Percentiles rank a stretch among this genome's conserved stretches.
These are phyloP conservation scores for Pangasius djambal DNA, from an alignment of 2,797 vertebrate genomes.

Conservation along the genomic window DNA sequence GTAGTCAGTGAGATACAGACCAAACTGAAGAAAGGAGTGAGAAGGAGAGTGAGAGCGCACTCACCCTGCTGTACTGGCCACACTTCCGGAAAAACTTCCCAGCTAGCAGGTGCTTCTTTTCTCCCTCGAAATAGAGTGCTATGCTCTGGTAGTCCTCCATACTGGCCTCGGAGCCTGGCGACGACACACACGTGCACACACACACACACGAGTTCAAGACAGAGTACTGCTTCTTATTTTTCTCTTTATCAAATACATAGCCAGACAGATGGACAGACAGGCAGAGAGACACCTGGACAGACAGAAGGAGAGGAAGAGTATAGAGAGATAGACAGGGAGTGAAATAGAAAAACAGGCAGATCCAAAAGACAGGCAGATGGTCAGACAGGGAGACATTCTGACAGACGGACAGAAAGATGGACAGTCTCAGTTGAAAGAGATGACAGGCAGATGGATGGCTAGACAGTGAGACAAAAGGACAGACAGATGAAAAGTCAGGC, in stretches of 20 bases:
- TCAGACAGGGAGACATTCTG: background rate
- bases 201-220: background rate
- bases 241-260: background rate
- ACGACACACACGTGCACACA: slow-evolving; percentile 7
- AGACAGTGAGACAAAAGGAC: background rate
- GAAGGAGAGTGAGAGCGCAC: background rate
- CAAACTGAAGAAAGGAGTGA: background rate
- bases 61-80: slow-evolving; percentile 89
- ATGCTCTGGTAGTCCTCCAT: slow-evolving; percentile 97
- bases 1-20: background rate
- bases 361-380: background rate
- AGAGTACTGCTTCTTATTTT: background rate
- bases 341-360: background rate
- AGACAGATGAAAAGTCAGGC: background rate
- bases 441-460: background rate
- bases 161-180: slow-evolving; percentile 84
- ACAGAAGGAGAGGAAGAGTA: background rate
- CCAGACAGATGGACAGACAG: background rate
- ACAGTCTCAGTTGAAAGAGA: background rate
- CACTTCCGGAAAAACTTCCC: slow-evolving; percentile 95
- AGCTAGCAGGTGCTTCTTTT: slow-evolving; percentile 93
- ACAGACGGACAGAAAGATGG: background rate
- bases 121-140: slow-evolving; percentile 93
- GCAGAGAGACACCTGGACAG: background rate
- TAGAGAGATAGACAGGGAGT: background rate